Conservation (phyloP, 37 sponge, comb jelly and placozoan genomes). For the Oscarella lobularis region DNA sequence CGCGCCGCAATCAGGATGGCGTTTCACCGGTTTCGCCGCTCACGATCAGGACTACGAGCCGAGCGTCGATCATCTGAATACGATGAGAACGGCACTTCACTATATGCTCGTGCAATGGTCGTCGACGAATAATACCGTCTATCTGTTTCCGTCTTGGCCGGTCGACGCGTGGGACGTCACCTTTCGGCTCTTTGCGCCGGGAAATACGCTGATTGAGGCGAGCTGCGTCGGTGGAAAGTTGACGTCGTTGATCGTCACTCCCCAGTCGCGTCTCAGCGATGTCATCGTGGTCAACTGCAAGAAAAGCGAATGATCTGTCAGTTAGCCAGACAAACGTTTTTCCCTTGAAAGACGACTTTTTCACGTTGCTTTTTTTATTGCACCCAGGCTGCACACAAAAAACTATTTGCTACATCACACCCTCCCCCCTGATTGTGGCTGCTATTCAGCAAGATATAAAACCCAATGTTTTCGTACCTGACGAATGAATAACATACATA, state of each 20-base stretch:
- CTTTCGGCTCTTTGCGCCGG: background rate
- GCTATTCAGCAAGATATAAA: too few species aligned
- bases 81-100: background rate
- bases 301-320: too few species aligned
- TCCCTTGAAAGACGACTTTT: too few species aligned
- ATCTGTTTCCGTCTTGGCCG: background rate
- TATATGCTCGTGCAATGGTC: constrained; percentile 1
- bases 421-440: too few species aligned
- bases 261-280: background rate
- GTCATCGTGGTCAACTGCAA: background rate
- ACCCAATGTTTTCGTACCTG: too few species aligned
- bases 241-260: background rate
- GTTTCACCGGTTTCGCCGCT: constrained; percentile 2
- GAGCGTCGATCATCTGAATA: background rate
- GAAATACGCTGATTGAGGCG: background rate
- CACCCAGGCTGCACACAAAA: too few species aligned
- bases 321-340: too few species aligned
- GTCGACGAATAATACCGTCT: background rate
- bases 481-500: too few species aligned
- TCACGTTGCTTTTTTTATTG: too few species aligned
- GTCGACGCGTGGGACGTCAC: background rate
- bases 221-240: background rate
- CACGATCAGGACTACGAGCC: constrained; percentile 1
- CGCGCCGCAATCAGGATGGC: constrained; percentile 1
- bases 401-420: too few species aligned